Evolutionary conservation across 92 coral and sea anemone genomes (phyloP), one percentile per base, ranked within the genome.

Genomic region (Pocillopora grandis): DNA sequence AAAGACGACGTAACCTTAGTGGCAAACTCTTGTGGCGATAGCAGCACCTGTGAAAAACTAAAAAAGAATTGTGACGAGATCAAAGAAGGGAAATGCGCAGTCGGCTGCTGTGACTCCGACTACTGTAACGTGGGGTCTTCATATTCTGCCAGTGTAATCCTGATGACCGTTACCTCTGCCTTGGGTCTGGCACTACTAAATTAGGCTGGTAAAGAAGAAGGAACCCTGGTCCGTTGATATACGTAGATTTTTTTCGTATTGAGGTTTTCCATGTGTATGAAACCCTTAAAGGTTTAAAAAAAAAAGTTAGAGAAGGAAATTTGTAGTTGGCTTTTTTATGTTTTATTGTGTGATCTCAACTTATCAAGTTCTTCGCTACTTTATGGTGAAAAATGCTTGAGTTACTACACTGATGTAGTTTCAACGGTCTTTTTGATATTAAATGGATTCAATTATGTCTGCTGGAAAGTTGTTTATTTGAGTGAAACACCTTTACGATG

Each of bases 41-140:
- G n/a, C 1, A 18, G 0, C 19, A 4, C 9, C 16, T 49, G 62
- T 14, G 62, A 73, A 1, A 0, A 5, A 12, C 2, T 13, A 0
- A 13, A 57, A 49, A 57, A 73, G 60, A 0, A 1, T 14, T 72
- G 77, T 33, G 73, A 68, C 10, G 55, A 35, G 17, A 0, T 1
- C 1, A 31, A 42, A 14, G 58, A 71, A 1, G 81, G 81, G 9
- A 48, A 77, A 3, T 77, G 81, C 31, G 67, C 36, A 10, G 81
- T 77, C 5, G 57, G 81, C 66, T 77, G 81, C 37, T 77, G 81
- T 60, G 81, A 77, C 7, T 9, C 69, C 18, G 69, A 77, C 21
- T 31, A 48, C 52, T 77, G 81, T 33, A 77, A 77, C 67, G 66
- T 9, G 8, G 81, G 66, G 20, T 27, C 81, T 10, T 10, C 70